Conservation (phyloP, 2,888 invertebrate species). For the Callinectes sapidus region DNA sequence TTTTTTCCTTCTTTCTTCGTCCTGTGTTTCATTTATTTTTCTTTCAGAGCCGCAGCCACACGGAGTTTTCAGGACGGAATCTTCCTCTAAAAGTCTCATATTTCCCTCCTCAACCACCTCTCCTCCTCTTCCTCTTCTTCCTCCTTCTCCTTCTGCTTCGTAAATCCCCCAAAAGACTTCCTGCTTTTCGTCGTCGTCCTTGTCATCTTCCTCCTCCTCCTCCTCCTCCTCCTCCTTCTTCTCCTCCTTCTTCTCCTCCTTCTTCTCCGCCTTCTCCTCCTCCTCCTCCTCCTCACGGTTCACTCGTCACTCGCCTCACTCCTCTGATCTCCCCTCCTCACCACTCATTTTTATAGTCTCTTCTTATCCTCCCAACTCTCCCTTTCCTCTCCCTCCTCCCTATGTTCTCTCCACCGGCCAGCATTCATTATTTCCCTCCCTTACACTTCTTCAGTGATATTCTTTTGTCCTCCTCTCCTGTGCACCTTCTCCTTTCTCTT, state of each 20-base stretch:
- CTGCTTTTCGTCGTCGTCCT: background rate
- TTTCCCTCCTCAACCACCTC: background rate
- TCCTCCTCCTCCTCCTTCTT: background rate
- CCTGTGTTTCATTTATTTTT: background rate
- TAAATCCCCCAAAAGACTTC: background rate
- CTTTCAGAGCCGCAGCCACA: background rate
- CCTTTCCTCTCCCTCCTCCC: background rate
- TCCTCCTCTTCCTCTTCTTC: background rate
- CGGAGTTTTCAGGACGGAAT: background rate
- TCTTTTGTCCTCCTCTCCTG: background rate
- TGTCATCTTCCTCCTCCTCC: background rate
- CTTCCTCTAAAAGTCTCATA: background rate
- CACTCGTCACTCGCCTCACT: background rate
- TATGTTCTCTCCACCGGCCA: background rate
- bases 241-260: background rate
- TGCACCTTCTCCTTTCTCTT: background rate
- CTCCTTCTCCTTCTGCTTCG: background rate
- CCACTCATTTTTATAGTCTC: background rate
- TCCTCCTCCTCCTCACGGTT: background rate
- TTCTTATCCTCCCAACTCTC: background rate
- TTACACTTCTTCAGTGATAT: background rate
- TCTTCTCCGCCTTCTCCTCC: constrained; percentile 4
- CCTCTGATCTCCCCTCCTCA: constrained; percentile 1
- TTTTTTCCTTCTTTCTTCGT: background rate
- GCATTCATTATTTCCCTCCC: background rate